A percentile compares a stretch with the other conserved stretches of the same genome.
These are phyloP conservation scores for Propsilocerus akamusi DNA, from an alignment of 1,140 invertebrate genomes.

Conservation along the genomic window DNA sequence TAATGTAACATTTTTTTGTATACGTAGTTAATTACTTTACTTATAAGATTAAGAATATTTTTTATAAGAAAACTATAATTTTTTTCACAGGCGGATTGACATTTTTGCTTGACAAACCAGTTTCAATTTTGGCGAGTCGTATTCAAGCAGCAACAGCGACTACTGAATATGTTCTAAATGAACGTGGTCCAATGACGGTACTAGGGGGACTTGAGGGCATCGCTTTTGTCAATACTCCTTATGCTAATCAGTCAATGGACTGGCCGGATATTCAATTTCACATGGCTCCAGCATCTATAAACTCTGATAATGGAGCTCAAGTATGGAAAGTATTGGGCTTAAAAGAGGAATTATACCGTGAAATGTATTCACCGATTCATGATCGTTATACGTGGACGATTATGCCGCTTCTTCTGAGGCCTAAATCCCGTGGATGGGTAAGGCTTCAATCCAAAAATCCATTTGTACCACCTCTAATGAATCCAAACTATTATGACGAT, in stretches of 20 bases:
- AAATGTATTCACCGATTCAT: constrained; percentile 54
- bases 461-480: constrained; percentile 63
- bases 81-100: constrained; percentile 62
- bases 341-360: constrained; percentile 61
- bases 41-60: too few species aligned
- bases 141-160: constrained; percentile 54
- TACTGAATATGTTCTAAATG: constrained; percentile 56
- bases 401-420: constrained; percentile 61
- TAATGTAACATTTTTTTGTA: too few species aligned
- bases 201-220: constrained; percentile 69
- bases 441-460: constrained; percentile 58
- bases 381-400: constrained; percentile 66
- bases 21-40: too few species aligned
- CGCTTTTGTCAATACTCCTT: constrained; percentile 67
- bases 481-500: constrained; percentile 76
- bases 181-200: constrained; percentile 65
- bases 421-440: constrained; percentile 60
- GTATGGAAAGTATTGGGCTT: constrained; percentile 63
- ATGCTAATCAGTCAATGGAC: constrained; percentile 46
- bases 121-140: constrained; percentile 52
- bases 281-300: constrained; percentile 69
- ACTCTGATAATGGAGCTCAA: constrained; percentile 53
- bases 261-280: constrained; percentile 77
- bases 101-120: constrained; percentile 55
- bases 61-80: too few species aligned